Conservation (phyloP, 2,113 vertebrate species). For the Heteronetta atricapilla region DNA sequence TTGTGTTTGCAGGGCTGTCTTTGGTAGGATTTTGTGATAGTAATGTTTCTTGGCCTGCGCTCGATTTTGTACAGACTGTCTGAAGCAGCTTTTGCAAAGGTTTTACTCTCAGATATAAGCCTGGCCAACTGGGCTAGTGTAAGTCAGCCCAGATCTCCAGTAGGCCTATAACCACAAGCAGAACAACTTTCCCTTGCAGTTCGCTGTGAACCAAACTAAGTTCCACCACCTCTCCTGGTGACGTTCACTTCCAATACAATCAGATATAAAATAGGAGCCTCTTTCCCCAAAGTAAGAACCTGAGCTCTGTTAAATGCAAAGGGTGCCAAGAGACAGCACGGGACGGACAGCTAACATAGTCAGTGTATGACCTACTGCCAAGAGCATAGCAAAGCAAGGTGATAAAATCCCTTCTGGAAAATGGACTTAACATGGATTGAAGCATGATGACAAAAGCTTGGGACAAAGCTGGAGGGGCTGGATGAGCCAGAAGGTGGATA, state of each 20-base stretch:
- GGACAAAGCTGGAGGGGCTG: not conserved
- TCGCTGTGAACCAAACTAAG: not conserved
- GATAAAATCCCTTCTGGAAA: not conserved
- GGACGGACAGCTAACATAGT: not conserved
- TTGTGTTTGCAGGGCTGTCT: not conserved
- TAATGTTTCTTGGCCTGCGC: not conserved
- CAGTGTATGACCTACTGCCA: not conserved
- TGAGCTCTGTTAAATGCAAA: not conserved
- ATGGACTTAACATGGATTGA: not conserved
- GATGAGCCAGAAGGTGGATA: too few relatives aligned
- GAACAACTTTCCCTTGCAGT: not conserved
- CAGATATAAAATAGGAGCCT: not conserved
- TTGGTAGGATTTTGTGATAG: not conserved
- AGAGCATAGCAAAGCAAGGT: rapidly evolving
- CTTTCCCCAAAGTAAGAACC: not conserved
- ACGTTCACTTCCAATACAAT: not conserved
- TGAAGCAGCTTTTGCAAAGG: not conserved
- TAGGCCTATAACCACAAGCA: not conserved
- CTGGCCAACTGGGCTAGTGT: not conserved
- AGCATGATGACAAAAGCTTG: not conserved
- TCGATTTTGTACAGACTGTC: not conserved
- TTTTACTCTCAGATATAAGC: not conserved
- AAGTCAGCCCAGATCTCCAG: not conserved
- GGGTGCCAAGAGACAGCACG: not conserved
- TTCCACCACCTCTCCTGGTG: not conserved